These are phyloP conservation scores for Standfussiana lucernea DNA, from an alignment of 2,888 invertebrate species.

Conservation along the genomic window DNA sequence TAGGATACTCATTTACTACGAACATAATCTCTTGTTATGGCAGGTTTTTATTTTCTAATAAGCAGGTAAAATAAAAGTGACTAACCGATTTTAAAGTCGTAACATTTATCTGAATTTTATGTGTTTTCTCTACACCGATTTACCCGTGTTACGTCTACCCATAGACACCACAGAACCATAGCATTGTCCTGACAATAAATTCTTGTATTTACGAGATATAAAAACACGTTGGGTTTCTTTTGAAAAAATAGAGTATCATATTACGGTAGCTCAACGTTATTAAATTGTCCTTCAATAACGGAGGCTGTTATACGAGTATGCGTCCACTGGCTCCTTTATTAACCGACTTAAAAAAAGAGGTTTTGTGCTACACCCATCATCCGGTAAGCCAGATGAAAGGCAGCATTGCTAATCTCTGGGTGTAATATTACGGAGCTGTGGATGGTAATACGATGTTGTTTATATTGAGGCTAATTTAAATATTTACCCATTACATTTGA, in stretches of 20 bases:
- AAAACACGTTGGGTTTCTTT: conserved; percentile 61
- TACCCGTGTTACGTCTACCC: conserved; percentile 9
- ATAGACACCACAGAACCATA: conserved; percentile 2
- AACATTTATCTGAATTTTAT: conserved; percentile 28
- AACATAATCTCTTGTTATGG: not conserved
- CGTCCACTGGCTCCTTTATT: conserved; percentile 76
- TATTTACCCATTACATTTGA: conserved; percentile 77
- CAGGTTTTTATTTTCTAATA: conserved; percentile 6
- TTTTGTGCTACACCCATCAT: conserved; percentile 75
- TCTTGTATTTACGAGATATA: conserved; percentile 59
- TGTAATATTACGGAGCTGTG: conserved; percentile 81
- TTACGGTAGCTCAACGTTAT: conserved; percentile 82
- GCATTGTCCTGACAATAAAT: conserved; percentile 48
- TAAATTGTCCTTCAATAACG: conserved; percentile 77
- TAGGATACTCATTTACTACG: not conserved
- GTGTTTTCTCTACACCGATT: conserved; percentile 26
- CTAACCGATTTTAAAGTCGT: conserved; percentile 36
- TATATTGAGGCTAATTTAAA: conserved; percentile 81
- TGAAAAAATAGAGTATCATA: conserved; percentile 74
- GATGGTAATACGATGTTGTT: conserved; percentile 78
- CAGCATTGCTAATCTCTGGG: conserved; percentile 82
- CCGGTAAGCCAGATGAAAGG: conserved; percentile 86
- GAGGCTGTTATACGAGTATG: conserved; percentile 75
- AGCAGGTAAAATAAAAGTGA: not conserved
- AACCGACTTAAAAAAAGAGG: not conserved